Evolutionary conservation across 2,797 vertebrate species (phyloP), one percentile per base, ranked within the genome.

Genomic region (Scolopax bukidnonensis): DNA sequence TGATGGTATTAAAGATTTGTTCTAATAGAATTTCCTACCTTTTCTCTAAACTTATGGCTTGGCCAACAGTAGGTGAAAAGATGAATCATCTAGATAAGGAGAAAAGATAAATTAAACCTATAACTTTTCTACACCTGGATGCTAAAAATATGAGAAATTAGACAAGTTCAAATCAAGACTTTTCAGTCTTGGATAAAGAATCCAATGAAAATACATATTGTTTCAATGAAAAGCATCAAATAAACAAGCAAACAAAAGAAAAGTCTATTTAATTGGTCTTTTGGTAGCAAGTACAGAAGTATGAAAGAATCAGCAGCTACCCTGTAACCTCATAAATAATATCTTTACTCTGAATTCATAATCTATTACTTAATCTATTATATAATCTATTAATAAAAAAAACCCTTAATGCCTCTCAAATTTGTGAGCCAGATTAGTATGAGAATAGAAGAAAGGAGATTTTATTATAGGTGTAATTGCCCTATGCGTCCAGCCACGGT

Each of bases 1-100:
- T 97, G 96, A 87, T 97, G 93, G 96, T 98, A 98, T 97, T 98
- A 98, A 97, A 96, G 89, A 96, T 87, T 97, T 84, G 41, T 77
- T 88, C 56, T 98, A 96, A 96, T 95, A 28, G 20, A 18, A 67
- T 61, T 67, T 65, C 40, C 36, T 51, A 28, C n/a, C 12, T 83
- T 67, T 17, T 16, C 30, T 57, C 70, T 60, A 60, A 75, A 51
- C 11, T 68, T 68, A 25, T 53, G 19, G 12, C 38, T 89, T 48
- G 16, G 12, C 6, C 48, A 15, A 69, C 8, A 61, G 30, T 25
- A 40, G 20, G 51, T 11, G 18, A 63, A 64, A 63, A 84, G 33
- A 74, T 14, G 61, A 65, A 70, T 45, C 3, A 59, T 10, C 23
- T 50, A 54, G 51, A 54, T 54, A 54, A 54, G 12, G 11, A 28